Evolutionary conservation across 2,113 vertebrate genomes (phyloP).

Genomic region (Nettapus auritus): DNA sequence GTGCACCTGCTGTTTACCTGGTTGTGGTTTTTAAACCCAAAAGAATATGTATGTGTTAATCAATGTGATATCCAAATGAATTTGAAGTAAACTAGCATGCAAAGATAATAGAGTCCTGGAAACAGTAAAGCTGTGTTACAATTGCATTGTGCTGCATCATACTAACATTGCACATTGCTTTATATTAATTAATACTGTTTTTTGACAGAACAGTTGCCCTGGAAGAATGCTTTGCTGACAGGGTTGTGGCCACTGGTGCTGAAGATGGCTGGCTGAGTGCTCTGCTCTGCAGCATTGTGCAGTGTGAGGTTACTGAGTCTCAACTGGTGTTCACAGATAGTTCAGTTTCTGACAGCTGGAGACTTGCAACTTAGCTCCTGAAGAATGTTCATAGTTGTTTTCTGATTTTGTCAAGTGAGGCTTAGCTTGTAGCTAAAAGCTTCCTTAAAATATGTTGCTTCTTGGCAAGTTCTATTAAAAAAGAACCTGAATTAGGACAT

Average conservation of each 20-base stretch:
- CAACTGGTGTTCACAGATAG: neutral
- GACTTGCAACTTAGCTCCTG: neutral
- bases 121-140: neutral
- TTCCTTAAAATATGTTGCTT: neutral
- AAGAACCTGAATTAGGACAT: neutral
- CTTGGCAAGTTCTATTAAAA: neutral
- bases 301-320: neutral
- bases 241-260: neutral
- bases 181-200: neutral
- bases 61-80: neutral
- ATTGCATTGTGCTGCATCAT: neutral
- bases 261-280: neutral
- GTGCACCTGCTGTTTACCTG: neutral
- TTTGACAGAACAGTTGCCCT: neutral
- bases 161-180: neutral
- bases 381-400: neutral
- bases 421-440: neutral
- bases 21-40: neutral
- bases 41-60: neutral
- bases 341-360: neutral
- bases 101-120: neutral
- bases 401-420: neutral
- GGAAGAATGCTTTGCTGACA: neutral
- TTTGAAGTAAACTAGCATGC: neutral
- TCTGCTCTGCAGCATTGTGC: neutral